A percentile compares a stretch with the other conserved stretches of the same genome.
phyloP scores from a whole-genome alignment of 2,888 invertebrate species.

The Mechanitis messenoides region DNA sequence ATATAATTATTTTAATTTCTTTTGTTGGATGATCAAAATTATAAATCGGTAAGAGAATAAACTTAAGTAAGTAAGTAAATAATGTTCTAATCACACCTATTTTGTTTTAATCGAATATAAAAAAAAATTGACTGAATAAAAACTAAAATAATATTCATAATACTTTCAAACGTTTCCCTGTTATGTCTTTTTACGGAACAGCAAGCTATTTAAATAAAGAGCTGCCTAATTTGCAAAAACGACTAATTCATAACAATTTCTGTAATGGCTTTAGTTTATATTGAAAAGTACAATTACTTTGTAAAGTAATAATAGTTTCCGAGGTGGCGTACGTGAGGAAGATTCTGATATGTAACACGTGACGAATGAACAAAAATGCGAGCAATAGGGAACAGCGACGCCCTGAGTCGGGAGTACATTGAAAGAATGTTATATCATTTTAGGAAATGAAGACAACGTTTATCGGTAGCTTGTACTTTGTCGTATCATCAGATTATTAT shows the following conservation, averaged over 20 bases:
- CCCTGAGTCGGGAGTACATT: conserved; percentile 46
- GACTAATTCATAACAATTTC: neutral
- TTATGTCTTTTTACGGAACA: too few relatives aligned
- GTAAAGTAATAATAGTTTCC: conserved; percentile 61
- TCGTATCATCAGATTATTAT: too few relatives aligned
- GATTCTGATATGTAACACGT: conserved; percentile 62
- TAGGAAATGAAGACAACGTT: conserved; percentile 44
- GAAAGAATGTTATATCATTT: conserved; percentile 51
- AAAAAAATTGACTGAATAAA: too few relatives aligned
- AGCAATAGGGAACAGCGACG: conserved; percentile 38
- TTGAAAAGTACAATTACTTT: conserved; percentile 53
- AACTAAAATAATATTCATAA: too few relatives aligned
- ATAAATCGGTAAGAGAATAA: too few relatives aligned
- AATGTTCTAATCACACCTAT: too few relatives aligned
- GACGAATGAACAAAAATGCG: conserved; percentile 56
- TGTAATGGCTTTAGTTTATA: conserved; percentile 18
- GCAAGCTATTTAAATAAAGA: neutral
- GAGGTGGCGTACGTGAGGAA: conserved; percentile 54
- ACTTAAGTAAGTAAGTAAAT: too few relatives aligned
- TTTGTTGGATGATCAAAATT: too few relatives aligned
- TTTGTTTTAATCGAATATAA: too few relatives aligned
- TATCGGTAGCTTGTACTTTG: too few relatives aligned
- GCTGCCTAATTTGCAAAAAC: neutral
- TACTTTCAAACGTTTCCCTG: too few relatives aligned
- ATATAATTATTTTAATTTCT: too few relatives aligned